These are phyloP conservation scores for Oxytorus armatus DNA, from an alignment of 2,888 invertebrate species.

Conservation along the genomic window DNA sequence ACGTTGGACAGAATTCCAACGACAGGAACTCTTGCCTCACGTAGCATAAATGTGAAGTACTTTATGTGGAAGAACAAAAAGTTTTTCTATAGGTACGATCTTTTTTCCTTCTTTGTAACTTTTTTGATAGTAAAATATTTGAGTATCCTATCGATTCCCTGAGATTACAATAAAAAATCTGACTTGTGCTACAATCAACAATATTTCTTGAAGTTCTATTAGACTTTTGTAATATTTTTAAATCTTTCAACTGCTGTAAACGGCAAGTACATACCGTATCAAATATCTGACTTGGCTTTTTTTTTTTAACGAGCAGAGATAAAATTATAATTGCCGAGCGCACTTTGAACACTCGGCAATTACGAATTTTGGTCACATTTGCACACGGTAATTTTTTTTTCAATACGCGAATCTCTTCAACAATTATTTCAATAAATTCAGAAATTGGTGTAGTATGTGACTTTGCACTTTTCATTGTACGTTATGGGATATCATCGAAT, in stretches of 20 bases:
- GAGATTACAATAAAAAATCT: conserved; percentile 13
- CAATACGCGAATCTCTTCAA: neutral
- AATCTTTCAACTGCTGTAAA: no score
- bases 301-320: neutral
- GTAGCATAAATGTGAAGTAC: conserved; percentile 36
- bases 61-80: conserved; percentile 30
- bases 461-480: neutral
- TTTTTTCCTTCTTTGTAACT: neutral
- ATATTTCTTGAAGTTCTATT: no score
- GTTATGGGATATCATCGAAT: conserved; percentile 8
- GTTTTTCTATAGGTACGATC: conserved; percentile 8
- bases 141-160: neutral
- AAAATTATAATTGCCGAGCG: no score
- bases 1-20: conserved; percentile 28
- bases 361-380: no score
- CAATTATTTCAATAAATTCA: neutral
- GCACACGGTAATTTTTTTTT: neutral
- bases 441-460: neutral
- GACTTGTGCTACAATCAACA: neutral
- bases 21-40: conserved; percentile 33
- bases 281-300: neutral
- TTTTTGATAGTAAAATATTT: neutral
- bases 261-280: neutral
- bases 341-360: no score
- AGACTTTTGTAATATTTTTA: no score